phyloP scores from a whole-genome alignment of 2,797 vertebrate genomes.

The Ptychobarbus kaznakovi region DNA sequence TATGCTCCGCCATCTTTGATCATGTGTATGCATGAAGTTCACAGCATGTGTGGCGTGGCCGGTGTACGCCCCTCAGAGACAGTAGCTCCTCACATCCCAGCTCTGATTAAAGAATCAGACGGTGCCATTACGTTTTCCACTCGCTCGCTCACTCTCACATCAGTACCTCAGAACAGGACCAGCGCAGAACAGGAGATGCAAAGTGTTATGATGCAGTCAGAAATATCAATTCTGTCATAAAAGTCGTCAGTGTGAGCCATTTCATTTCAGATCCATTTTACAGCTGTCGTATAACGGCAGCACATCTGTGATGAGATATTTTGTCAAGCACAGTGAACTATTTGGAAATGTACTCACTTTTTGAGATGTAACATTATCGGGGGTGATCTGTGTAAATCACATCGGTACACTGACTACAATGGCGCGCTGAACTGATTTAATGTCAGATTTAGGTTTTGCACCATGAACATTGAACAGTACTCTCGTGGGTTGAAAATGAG shows the following conservation, averaged over 20 bases:
- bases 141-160: not conserved
- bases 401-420: not conserved
- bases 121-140: conserved; percentile 10
- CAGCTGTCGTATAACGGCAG: not conserved
- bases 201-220: not conserved
- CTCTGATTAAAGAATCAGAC: conserved; percentile 37
- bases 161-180: conserved; percentile 1
- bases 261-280: conserved; percentile 11
- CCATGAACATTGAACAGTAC: not conserved
- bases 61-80: not conserved
- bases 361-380: not conserved
- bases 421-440: not conserved
- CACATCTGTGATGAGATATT: conserved; percentile 25
- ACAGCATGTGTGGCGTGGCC: not conserved
- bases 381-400: conserved; percentile 21
- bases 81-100: conserved; percentile 1
- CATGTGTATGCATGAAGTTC: not conserved
- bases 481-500: not conserved
- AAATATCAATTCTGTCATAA: conserved; percentile 17
- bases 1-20: conserved; percentile 18
- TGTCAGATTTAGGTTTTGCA: not conserved
- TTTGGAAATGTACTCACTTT: not conserved
- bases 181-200: not conserved
- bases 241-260: conserved; percentile 7
- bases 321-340: conserved; percentile 19